These are phyloP conservation scores for Lytechinus pictus DNA, from an alignment of 35 echinoderm and acorn worm genomes.

Conservation along the genomic window DNA sequence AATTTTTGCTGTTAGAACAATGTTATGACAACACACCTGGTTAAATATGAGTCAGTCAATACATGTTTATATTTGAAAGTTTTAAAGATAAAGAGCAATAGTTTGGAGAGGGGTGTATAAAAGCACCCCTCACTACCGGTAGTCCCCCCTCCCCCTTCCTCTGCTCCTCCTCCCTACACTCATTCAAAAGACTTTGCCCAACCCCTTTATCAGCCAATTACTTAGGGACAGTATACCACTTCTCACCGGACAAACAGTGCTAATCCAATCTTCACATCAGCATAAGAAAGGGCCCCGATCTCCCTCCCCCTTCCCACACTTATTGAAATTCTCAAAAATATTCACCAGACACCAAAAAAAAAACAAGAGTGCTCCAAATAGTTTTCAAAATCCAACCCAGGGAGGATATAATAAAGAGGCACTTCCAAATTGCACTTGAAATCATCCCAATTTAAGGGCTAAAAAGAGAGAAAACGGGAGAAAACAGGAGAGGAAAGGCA, in stretches of 20 bases:
- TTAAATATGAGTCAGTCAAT: too few relatives aligned
- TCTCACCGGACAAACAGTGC: neutral
- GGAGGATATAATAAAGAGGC: neutral
- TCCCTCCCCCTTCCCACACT: neutral
- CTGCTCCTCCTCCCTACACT: neutral
- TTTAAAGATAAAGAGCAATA: too few relatives aligned
- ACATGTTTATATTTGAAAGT: too few relatives aligned
- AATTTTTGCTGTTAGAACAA: too few relatives aligned
- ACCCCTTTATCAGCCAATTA: neutral
- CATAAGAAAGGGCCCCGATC: neutral
- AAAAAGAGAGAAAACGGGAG: neutral
- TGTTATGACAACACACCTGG: too few relatives aligned
- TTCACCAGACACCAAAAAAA: neutral
- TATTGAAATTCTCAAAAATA: neutral
- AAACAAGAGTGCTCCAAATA: neutral
- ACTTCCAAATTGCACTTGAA: constrained; percentile 27
- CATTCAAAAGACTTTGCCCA: neutral
- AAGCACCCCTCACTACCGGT: neutral
- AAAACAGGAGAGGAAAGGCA: neutral
- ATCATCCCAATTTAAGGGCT: neutral
- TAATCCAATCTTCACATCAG: constrained; percentile 35
- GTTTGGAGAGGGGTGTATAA: too few relatives aligned
- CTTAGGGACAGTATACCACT: neutral
- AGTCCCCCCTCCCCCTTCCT: too few relatives aligned
- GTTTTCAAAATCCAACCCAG: neutral